phyloP scores from a whole-genome alignment of 2,888 invertebrate species.

The Polymixis lichenea region DNA sequence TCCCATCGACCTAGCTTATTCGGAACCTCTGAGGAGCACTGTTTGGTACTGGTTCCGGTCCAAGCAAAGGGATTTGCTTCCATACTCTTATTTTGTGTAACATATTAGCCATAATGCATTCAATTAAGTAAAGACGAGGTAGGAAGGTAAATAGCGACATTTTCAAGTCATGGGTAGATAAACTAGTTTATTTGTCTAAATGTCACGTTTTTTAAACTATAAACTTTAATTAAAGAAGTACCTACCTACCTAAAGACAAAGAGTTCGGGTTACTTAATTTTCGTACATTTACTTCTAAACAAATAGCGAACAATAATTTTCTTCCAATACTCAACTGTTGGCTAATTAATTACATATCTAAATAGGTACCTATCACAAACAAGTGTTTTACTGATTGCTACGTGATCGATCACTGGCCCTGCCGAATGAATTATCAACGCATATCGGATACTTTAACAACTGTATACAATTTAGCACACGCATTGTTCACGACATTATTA shows the following conservation, averaged over 20 bases:
- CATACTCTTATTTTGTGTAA: neutral
- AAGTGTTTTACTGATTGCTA: conserved; percentile 17
- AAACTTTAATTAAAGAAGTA: neutral
- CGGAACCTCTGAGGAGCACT: neutral
- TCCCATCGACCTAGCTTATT: too few species aligned
- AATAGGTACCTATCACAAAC: neutral
- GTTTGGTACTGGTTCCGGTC: neutral
- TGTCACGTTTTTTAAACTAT: neutral
- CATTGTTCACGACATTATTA: neutral
- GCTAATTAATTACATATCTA: neutral
- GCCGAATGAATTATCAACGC: conserved; percentile 17
- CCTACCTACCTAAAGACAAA: neutral
- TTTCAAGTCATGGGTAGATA: too few species aligned
- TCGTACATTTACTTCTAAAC: neutral
- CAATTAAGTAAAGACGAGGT: neutral
- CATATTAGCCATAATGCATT: neutral
- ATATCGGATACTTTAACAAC: conserved; percentile 16
- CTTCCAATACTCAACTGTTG: neutral
- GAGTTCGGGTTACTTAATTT: neutral
- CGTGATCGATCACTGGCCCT: conserved; percentile 21
- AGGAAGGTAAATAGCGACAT: neutral
- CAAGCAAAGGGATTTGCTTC: neutral
- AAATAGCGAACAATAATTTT: neutral
- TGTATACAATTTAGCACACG: neutral
- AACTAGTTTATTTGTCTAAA: too few species aligned